phyloP scores from a whole-genome alignment of 1,140 invertebrate genomes.

The Euglossa dilemma region DNA sequence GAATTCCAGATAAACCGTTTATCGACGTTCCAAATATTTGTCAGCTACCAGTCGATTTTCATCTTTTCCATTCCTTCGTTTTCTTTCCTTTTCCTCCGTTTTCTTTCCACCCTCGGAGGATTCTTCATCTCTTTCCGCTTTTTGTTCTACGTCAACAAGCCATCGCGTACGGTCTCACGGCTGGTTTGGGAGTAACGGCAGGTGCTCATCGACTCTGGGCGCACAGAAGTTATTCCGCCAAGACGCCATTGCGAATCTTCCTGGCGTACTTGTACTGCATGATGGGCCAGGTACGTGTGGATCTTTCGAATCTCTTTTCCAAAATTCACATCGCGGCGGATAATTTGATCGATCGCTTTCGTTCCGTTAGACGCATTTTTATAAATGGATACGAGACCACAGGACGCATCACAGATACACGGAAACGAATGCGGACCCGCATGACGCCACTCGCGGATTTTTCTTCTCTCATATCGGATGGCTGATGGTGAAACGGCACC shows the following conservation, averaged over 20 bases:
- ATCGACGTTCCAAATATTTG: not conserved
- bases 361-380: slow-evolving; percentile 76
- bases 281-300: slow-evolving; percentile 73
- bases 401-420: slow-evolving; percentile 92
- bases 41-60: not conserved
- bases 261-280: slow-evolving; percentile 76
- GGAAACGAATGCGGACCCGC: slow-evolving; percentile 92
- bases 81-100: not conserved
- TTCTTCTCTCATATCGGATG: slow-evolving; percentile 94
- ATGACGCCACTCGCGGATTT: slow-evolving; percentile 90
- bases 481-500: slow-evolving; percentile 90
- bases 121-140: not conserved
- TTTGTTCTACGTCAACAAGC: slow-evolving; percentile 25
- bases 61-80: not conserved
- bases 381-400: slow-evolving; percentile 87
- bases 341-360: not conserved
- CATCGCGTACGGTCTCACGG: slow-evolving; percentile 52
- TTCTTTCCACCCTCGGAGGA: too few species aligned
- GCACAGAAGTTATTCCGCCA: slow-evolving; percentile 92
- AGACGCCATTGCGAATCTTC: slow-evolving; percentile 86
- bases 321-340: too few species aligned
- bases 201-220: slow-evolving; percentile 93
- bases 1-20: not conserved
- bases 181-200: slow-evolving; percentile 88
- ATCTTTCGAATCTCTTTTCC: not conserved